Evolutionary conservation across 2,113 vertebrate species (phyloP).

Genomic region (Chiloscyllium plagiosum): DNA sequence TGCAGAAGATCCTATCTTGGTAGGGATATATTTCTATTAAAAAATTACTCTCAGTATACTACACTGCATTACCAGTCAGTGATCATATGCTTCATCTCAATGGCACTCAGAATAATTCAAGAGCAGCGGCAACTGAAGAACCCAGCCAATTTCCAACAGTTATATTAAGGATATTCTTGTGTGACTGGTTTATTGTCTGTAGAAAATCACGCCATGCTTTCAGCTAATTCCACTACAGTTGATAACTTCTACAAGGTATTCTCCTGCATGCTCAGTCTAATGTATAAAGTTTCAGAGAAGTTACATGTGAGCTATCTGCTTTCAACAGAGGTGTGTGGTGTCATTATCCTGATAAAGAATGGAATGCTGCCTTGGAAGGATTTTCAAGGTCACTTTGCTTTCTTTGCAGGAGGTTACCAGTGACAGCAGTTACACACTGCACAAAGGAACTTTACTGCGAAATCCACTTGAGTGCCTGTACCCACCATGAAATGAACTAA

Average conservation of each 20-base stretch:
- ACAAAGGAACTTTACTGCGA: background rate
- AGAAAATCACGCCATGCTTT: background rate
- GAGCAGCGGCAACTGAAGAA: background rate
- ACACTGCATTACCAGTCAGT: background rate
- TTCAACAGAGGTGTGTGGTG: background rate
- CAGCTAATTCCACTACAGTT: background rate
- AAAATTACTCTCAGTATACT: background rate
- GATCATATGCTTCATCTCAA: background rate
- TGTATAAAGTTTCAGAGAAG: background rate
- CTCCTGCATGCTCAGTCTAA: constrained; percentile 7
- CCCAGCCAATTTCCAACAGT: too few relatives aligned
- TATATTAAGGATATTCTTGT: background rate
- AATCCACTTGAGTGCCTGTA: background rate
- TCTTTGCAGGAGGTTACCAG: background rate
- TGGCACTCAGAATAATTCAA: background rate
- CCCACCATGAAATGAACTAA: background rate
- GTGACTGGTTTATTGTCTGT: background rate
- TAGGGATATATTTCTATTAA: too few relatives aligned
- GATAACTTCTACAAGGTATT: background rate
- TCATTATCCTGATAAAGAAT: background rate
- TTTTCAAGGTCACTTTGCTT: background rate
- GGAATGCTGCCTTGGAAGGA: background rate
- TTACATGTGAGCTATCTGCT: background rate
- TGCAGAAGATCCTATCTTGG: background rate
- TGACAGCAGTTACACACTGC: too few relatives aligned